phyloP scores from a whole-genome alignment of 1,140 invertebrate genomes.

The Nomia melanderi region DNA sequence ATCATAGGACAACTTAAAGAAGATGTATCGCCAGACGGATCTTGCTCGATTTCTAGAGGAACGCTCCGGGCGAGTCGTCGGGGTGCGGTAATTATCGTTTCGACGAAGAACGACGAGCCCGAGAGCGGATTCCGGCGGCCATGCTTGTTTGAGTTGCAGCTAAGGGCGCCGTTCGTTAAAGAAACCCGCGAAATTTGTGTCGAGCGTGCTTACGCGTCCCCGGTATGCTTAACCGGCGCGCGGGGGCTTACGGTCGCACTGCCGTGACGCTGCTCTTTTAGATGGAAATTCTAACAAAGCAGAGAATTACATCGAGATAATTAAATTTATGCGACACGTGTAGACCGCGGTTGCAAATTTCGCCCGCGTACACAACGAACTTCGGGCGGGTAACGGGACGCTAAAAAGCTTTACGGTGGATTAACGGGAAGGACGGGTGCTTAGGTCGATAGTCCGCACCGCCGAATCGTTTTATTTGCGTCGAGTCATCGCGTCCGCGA shows the following conservation, averaged over 20 bases:
- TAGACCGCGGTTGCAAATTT: too few relatives aligned
- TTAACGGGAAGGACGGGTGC: too few relatives aligned
- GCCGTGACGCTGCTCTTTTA: not conserved
- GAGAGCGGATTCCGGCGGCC: not conserved
- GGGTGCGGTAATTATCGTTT: not conserved
- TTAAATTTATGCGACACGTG: not conserved
- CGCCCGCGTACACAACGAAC: too few relatives aligned
- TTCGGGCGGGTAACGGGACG: too few relatives aligned
- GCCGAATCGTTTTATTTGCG: too few relatives aligned
- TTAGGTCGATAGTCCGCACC: too few relatives aligned
- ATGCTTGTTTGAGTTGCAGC: constrained; percentile 20
- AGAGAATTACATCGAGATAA: not conserved
- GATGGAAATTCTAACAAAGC: constrained; percentile 7
- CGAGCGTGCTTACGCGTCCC: not conserved
- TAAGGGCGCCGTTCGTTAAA: constrained; percentile 8
- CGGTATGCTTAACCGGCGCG: constrained; percentile 22
- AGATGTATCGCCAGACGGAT: too few relatives aligned
- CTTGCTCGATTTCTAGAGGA: too few relatives aligned
- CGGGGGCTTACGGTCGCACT: not conserved
- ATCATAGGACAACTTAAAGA: too few relatives aligned
- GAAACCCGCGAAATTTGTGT: constrained; percentile 15
- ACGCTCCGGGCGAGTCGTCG: not conserved
- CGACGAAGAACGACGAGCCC: not conserved
- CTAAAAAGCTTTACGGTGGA: too few relatives aligned
- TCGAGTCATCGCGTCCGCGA: too few relatives aligned